These are phyloP conservation scores for Scaptomyza hsui DNA, from an alignment of 1,140 invertebrate species.

Conservation along the genomic window DNA sequence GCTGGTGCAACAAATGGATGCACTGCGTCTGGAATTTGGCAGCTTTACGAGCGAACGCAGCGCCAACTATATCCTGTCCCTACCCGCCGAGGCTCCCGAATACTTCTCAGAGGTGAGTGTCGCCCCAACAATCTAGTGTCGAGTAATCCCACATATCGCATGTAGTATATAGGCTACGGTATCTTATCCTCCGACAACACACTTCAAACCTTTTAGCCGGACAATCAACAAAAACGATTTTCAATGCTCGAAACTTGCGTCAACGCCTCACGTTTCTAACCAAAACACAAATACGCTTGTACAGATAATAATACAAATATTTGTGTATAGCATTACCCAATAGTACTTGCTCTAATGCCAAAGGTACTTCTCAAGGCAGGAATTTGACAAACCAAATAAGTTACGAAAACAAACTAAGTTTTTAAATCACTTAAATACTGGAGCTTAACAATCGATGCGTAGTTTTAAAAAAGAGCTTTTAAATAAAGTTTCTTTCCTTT, in stretches of 20 bases:
- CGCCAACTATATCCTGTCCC: conserved; percentile 85
- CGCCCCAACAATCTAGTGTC: conserved; percentile 5
- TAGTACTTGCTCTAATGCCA: not conserved
- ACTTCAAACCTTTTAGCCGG: conserved; percentile 49
- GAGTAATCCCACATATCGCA: conserved; percentile 8
- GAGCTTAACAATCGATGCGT: no score
- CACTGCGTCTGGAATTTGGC: conserved; percentile 85
- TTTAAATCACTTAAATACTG: not conserved
- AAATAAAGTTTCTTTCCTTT: no score
- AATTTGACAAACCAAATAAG: not conserved
- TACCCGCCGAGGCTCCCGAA: conserved; percentile 84
- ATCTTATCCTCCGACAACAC: conserved; percentile 63
- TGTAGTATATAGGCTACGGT: conserved; percentile 23
- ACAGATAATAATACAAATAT: conserved; percentile 10
- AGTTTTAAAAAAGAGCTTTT: no score
- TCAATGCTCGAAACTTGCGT: conserved; percentile 65
- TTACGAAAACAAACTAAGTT: not conserved
- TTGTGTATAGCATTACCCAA: not conserved
- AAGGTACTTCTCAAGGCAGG: not conserved
- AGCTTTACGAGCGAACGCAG: conserved; percentile 84
- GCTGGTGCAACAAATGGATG: conserved; percentile 86
- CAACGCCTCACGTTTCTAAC: conserved; percentile 40
- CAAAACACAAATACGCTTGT: conserved; percentile 13
- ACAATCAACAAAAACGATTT: conserved; percentile 54
- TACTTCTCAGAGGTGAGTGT: conserved; percentile 85